Base-by-base conservation (phyloP, 2,797 vertebrate species). In the Brachymystax lenok region DNA sequence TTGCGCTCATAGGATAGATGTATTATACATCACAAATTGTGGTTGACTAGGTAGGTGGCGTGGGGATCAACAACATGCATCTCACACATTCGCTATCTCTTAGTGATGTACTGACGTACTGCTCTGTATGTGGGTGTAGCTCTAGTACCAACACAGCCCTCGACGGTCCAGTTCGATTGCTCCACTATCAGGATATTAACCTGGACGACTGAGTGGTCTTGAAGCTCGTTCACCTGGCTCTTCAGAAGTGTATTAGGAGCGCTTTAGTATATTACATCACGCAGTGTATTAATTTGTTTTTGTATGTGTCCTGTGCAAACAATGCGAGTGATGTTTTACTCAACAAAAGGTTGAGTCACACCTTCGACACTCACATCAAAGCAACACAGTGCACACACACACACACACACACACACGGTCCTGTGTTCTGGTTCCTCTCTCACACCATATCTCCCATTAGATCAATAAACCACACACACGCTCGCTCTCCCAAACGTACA, bases 251-350 rank as follows among this genome's bases (percentile, higher is more conserved):
- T 1, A 35, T 1, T 6, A 35, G 33, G 33, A 35, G 35, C 35
- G 1, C 35, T 63, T 35, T 30, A 54, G 75, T 69, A 74, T 78
- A 74, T 52, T 40, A 63, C 19, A 13, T 74, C 78, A 78, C 78
- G 0, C 40, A 46, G 40, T 46, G 12, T 46, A 46, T 46, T 46
- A 12, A 12, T 54, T 17, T 54, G 17, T 54, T n/a, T 35, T 35
- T 61, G 21, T 13, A 21, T 13, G n/a, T 63, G 21, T 63, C 24
- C 59, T 63, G 59, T 63, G 8, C 64, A 33, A 67, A 81, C 77
- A 77, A 79, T 78, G 75, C 24, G 71, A 78, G 66, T 88, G 78
- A 84, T 88, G 81, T 84, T 83, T 86, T 80, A 86, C 86, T 82
- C 81, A 84, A 78, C 76, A 80, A 79, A 78, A 46, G 21, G 30